Evolutionary conservation across 2,113 vertebrate genomes (phyloP).

Genomic region (Thermophis baileyi): DNA sequence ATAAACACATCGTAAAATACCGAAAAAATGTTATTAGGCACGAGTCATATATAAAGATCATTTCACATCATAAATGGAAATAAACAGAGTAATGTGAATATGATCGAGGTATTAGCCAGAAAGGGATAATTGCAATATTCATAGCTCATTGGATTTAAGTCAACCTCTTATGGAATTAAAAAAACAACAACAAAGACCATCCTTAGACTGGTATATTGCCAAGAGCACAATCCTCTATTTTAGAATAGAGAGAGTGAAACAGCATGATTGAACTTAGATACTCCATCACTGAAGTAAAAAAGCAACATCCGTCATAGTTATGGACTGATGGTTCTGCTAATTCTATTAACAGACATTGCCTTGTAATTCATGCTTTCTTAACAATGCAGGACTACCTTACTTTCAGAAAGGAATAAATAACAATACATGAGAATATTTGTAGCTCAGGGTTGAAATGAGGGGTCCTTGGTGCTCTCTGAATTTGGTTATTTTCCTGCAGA

Average conservation of each 20-base stretch:
- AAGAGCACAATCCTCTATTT: not conserved
- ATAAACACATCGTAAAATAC: slow-evolving; percentile 45
- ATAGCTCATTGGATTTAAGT: not conserved
- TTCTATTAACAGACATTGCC: not conserved
- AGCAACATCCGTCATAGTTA: not conserved
- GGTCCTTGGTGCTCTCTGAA: too few relatives aligned
- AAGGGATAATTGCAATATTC: slow-evolving; percentile 40
- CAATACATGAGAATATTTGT: too few relatives aligned
- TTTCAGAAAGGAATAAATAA: not conserved
- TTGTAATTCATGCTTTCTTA: not conserved
- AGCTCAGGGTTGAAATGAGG: too few relatives aligned
- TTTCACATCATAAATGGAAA: slow-evolving; percentile 38
- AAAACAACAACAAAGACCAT: not conserved
- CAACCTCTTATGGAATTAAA: not conserved
- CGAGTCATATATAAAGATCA: slow-evolving; percentile 51
- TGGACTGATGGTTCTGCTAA: not conserved
- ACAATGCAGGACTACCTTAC: not conserved
- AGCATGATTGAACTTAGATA: not conserved
- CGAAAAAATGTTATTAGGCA: slow-evolving; percentile 60
- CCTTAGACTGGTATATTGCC: not conserved
- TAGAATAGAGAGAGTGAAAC: not conserved
- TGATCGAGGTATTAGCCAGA: slow-evolving; percentile 29
- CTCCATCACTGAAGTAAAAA: not conserved
- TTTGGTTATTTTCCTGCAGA: too few relatives aligned
- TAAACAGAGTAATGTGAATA: slow-evolving; percentile 32